phyloP scores from a whole-genome alignment of 2,113 vertebrate species.

The Rutilus rutilus region DNA sequence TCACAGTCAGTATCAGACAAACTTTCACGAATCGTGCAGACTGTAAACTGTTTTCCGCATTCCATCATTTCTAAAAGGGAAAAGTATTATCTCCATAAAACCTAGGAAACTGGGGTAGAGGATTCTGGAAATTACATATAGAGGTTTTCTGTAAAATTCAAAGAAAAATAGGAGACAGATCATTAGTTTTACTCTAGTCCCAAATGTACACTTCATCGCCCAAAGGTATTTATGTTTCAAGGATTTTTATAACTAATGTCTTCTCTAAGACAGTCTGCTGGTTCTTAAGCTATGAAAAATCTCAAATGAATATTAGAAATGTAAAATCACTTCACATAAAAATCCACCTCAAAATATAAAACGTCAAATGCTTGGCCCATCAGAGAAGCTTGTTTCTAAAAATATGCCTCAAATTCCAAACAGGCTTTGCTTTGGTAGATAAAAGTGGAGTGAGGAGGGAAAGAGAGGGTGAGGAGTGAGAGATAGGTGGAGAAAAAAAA shows the following conservation, averaged over 20 bases:
- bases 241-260: neutral
- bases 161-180: neutral
- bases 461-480: neutral
- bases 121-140: neutral
- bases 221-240: neutral
- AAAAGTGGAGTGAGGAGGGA: neutral
- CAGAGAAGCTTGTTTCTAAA: conserved; percentile 17
- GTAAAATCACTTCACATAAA: neutral
- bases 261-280: neutral
- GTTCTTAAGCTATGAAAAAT: neutral
- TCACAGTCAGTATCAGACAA: neutral
- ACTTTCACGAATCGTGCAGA: neutral
- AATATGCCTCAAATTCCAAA: conserved; percentile 42
- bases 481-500: neutral
- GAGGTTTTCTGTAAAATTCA: neutral
- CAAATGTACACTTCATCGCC: neutral
- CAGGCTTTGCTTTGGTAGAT: conserved; percentile 16
- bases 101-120: neutral
- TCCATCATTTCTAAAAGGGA: neutral
- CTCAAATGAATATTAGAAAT: neutral
- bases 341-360: neutral
- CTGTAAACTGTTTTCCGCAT: neutral
- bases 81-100: neutral
- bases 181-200: neutral
- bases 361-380: neutral